A percentile compares a stretch with the other conserved stretches of the same genome.
Evolutionary conservation across 2,888 invertebrate genomes (phyloP).

Genomic region (Harpalus rufipes): DNA sequence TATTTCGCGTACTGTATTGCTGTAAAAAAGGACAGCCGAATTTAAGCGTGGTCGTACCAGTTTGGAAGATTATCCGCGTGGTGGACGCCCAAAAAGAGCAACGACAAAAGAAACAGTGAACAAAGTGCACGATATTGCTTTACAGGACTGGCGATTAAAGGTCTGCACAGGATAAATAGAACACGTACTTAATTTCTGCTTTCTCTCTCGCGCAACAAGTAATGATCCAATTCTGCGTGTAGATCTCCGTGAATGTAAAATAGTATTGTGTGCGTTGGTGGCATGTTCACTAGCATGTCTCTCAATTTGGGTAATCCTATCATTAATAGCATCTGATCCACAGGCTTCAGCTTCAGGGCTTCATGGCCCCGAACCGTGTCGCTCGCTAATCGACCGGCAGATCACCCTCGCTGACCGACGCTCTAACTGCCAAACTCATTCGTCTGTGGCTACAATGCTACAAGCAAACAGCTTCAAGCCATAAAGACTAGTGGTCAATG

Average conservation of each 20-base stretch:
- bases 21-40: no score
- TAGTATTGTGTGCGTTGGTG: background rate
- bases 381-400: conserved; percentile 21
- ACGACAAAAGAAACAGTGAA: no score
- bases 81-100: no score
- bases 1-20: no score
- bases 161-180: no score
- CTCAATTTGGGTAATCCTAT: conserved; percentile 1
- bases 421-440: background rate
- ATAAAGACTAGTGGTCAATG: background rate
- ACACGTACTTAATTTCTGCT: no score
- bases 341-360: background rate
- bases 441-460: background rate
- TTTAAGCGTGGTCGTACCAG: no score
- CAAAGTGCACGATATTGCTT: no score
- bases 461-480: no score
- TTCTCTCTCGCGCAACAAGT: background rate
- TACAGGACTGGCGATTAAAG: no score
- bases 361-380: background rate
- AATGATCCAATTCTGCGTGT: background rate
- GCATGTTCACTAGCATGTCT: background rate
- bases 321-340: conserved; percentile 26
- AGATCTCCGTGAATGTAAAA: background rate
- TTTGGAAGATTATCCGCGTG: no score
- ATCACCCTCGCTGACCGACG: background rate